These are phyloP conservation scores for Scaptomyza flava DNA, from an alignment of 2,888 invertebrate genomes.

Conservation along the genomic window DNA sequence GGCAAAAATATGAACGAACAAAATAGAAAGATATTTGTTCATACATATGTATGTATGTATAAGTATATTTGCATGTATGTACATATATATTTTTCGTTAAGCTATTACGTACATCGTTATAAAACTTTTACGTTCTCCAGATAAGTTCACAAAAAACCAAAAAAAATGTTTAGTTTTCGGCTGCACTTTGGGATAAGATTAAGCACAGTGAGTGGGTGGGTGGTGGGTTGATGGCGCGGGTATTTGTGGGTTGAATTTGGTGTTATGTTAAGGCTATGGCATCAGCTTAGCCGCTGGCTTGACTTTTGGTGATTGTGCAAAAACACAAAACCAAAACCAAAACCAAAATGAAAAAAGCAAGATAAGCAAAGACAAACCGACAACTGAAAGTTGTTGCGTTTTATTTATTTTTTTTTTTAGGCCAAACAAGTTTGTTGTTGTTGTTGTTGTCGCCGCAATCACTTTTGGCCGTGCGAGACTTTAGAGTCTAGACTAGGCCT, in stretches of 20 bases:
- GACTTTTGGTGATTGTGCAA: constrained; percentile 54
- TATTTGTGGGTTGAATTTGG: constrained; percentile 3
- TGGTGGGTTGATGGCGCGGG: neutral
- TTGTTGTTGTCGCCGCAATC: constrained; percentile 63
- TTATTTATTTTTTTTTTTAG: constrained; percentile 31
- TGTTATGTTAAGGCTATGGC: constrained; percentile 29
- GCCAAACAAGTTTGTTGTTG: constrained; percentile 69
- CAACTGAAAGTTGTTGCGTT: constrained; percentile 76
- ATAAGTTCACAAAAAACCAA: neutral
- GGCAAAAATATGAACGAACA: neutral
- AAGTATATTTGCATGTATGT: no score
- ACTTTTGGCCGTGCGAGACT: constrained; percentile 65
- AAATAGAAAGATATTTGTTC: no score
- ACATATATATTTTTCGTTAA: no score
- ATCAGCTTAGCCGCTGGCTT: constrained; percentile 52
- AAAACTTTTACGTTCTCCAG: neutral
- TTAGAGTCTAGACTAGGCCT: constrained; percentile 52
- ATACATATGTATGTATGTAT: no score
- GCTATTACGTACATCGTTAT: neutral
- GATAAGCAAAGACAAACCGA: constrained; percentile 55
- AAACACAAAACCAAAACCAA: constrained; percentile 20
- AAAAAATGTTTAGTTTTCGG: neutral
- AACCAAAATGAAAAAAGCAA: constrained; percentile 40
- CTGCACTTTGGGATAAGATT: neutral
- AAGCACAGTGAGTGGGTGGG: neutral